Base-by-base conservation (phyloP, 2,113 vertebrate genomes). In the Xerus inauris region DNA sequence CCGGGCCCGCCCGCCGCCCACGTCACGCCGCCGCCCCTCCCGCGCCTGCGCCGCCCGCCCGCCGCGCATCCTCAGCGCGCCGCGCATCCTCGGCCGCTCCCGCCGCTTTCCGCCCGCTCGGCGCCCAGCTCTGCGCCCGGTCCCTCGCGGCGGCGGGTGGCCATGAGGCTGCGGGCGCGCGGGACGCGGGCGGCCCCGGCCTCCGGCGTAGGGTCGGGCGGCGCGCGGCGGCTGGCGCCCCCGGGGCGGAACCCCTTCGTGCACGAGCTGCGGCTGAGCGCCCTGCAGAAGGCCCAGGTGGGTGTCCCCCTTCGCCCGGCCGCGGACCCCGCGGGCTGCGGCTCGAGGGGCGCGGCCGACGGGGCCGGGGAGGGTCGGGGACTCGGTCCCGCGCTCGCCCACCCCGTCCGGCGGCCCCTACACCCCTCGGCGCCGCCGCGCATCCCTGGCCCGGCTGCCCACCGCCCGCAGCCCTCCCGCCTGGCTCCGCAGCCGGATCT, bases 231-330 rank as follows among this genome's bases (percentile, higher is more conserved):
- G 96, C 99, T 98, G 94, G 98, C 98, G 86, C 99, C 99, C 72
- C 99, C 99, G 62, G 97, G 99, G 96, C 98, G 98, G 97, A 99
- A 99, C 98, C 99, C 99, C 42, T 99, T 99, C 98, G 99, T 99
- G 97, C 99, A 99, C 97, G 98, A 99, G 97, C 98, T 99, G 97
- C 99, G 99, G 97, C 98, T 99, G 96, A 98, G 98, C 97, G 97
- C 98, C 65, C 93, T 99, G 97, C 98, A 99, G 96, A 99, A 99
- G 97, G 99, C 99, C 97, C 99, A 99, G 99, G 99, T 99, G 98
- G 98, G 98, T 96, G 95, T 57, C 54, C 76, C 57, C 54, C 14
- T 42, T 12, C 35, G 35, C 67, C 67, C 42, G 4, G 16, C 40
- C 42, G 9, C 28, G 35, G 79, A 32, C 35, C 62, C 6, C 17